These are phyloP conservation scores for Drosophila mettleri DNA, from an alignment of 2,888 invertebrate genomes.

Conservation along the genomic window DNA sequence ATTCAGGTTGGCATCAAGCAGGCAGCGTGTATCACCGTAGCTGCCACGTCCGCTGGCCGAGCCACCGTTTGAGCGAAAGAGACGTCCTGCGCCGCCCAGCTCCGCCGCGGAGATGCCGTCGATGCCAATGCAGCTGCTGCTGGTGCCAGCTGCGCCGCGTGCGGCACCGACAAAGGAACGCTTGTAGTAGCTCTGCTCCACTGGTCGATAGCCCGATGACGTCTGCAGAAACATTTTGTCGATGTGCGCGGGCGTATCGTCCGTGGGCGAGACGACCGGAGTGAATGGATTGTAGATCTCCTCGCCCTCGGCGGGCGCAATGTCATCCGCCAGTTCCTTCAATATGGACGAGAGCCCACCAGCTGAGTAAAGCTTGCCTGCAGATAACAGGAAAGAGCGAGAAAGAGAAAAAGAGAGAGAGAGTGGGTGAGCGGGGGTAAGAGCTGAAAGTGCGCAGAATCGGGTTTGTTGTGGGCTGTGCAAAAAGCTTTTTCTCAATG, in stretches of 20 bases:
- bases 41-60: conserved; percentile 61
- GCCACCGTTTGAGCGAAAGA: conserved; percentile 58
- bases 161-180: conserved; percentile 81
- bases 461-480: conserved; percentile 9
- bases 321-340: conserved; percentile 85
- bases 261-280: conserved; percentile 85
- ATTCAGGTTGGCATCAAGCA: conserved; percentile 77
- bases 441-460: conserved; percentile 45
- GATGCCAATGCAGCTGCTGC: conserved; percentile 56
- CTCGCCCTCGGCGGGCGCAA: conserved; percentile 84
- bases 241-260: conserved; percentile 84
- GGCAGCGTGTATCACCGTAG: conserved; percentile 79
- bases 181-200: conserved; percentile 85
- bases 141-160: conserved; percentile 39
- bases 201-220: conserved; percentile 85
- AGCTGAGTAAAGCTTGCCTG: conserved; percentile 84
- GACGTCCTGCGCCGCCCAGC: conserved; percentile 64
- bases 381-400: conserved; percentile 5
- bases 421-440: conserved; percentile 14
- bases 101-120: conserved; percentile 68
- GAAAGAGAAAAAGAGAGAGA: conserved; percentile 13
- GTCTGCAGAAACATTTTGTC: conserved; percentile 86
- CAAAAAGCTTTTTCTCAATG: conserved; percentile 57
- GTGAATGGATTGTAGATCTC: conserved; percentile 86
- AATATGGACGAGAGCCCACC: conserved; percentile 84